These are phyloP conservation scores for Momotus momota DNA, from an alignment of 2,797 vertebrate species.

Conservation along the genomic window DNA sequence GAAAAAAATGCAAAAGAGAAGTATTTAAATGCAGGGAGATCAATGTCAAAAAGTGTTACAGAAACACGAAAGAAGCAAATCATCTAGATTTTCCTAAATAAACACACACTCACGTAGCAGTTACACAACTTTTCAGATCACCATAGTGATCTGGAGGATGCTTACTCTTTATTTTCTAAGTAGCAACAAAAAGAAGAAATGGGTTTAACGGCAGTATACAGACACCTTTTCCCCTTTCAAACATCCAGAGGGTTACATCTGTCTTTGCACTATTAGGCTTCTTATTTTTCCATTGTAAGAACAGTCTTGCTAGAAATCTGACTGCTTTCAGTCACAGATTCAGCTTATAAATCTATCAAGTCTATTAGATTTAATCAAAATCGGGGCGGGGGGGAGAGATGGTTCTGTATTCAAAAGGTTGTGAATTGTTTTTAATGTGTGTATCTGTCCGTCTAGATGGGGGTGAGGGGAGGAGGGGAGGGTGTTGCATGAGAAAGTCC, in stretches of 20 bases:
- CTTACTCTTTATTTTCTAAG: neutral
- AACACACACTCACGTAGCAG: neutral
- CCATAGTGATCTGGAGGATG: neutral
- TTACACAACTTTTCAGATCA: neutral
- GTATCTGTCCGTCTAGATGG: neutral
- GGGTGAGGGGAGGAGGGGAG: conserved; percentile 20
- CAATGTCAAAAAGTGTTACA: neutral
- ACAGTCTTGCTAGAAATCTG: neutral
- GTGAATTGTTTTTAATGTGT: neutral
- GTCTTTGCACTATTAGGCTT: neutral
- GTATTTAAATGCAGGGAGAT: neutral
- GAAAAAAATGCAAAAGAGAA: neutral
- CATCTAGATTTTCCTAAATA: neutral
- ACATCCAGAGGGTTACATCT: neutral
- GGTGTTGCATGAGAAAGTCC: neutral
- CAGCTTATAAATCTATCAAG: neutral
- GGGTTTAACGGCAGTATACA: neutral
- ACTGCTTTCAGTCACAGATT: neutral
- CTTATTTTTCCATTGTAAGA: conserved; percentile 13
- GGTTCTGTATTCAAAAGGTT: neutral
- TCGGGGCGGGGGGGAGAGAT: neutral
- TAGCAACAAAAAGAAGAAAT: neutral
- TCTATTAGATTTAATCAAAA: neutral
- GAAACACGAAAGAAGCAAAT: neutral
- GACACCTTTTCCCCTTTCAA: neutral